Percentiles rank a stretch among this genome's conserved stretches.
These are phyloP conservation scores for Macrophya annulata DNA, from an alignment of 2,888 invertebrate genomes.

Conservation along the genomic window DNA sequence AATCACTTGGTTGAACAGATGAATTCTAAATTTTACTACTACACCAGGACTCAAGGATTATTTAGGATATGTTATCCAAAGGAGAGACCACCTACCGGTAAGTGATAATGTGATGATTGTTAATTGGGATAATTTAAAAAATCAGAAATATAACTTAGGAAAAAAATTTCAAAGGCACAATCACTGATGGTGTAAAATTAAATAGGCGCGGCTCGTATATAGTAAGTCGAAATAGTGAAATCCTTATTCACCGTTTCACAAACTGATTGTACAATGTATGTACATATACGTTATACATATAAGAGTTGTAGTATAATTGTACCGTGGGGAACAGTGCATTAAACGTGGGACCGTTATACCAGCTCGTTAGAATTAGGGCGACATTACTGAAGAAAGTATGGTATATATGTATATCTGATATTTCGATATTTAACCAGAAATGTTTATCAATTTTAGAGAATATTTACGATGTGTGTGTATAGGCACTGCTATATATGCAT, in stretches of 20 bases:
- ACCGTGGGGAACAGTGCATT: conserved; percentile 4
- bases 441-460: neutral
- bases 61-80: conserved; percentile 97
- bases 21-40: conserved; percentile 93
- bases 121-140: too few relatives aligned
- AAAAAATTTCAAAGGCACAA: neutral
- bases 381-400: neutral
- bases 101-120: conserved; percentile 65
- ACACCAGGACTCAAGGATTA: conserved; percentile 95
- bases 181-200: neutral
- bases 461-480: neutral
- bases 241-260: conserved; percentile 1
- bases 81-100: conserved; percentile 92
- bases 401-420: neutral
- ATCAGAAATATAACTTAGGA: neutral
- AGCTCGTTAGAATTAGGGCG: conserved; percentile 1
- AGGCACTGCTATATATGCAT: neutral
- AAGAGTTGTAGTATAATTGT: neutral
- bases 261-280: neutral
- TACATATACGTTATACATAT: neutral
- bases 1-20: conserved; percentile 88
- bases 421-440: neutral
- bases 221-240: neutral
- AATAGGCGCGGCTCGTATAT: neutral
- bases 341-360: conserved; percentile 29